phyloP scores from a whole-genome alignment of 1,140 invertebrate species.

The Monomorium pharaonis region DNA sequence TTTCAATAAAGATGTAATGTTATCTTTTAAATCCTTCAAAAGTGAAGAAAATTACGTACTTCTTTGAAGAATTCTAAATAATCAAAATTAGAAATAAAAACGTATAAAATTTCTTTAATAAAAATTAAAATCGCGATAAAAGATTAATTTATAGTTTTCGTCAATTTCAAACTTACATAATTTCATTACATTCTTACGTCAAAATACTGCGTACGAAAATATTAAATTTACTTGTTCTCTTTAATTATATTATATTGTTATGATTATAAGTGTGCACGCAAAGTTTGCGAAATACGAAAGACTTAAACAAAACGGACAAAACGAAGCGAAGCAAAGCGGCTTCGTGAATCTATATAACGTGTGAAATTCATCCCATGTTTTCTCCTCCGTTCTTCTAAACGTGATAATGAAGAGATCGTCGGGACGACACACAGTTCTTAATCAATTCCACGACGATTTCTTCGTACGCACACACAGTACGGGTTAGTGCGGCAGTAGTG shows the following conservation, averaged over 20 bases:
- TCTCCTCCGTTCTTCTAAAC: not conserved
- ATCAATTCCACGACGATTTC: conserved; percentile 42
- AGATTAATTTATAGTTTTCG: not conserved
- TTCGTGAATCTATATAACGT: not conserved
- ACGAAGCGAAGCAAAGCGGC: not conserved
- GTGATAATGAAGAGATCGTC: conserved; percentile 45
- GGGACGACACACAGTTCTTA: conserved; percentile 20
- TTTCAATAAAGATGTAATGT: not conserved
- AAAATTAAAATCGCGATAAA: not conserved
- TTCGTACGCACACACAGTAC: not conserved
- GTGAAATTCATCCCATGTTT: not conserved
- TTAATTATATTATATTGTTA: not conserved
- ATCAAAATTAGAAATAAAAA: not conserved
- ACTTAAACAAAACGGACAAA: not conserved
- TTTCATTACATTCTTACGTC: not conserved
- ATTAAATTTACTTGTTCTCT: not conserved
- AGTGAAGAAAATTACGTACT: not conserved
- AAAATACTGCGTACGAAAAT: not conserved
- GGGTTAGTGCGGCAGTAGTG: conserved; percentile 67
- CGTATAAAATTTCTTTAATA: not conserved
- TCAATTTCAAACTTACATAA: not conserved
- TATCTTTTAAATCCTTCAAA: not conserved
- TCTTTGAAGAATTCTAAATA: not conserved
- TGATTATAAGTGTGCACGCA: not conserved
- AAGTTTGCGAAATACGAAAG: not conserved